phyloP scores from a whole-genome alignment of 2,797 vertebrate species.

The Poeciliopsis presidionis region DNA sequence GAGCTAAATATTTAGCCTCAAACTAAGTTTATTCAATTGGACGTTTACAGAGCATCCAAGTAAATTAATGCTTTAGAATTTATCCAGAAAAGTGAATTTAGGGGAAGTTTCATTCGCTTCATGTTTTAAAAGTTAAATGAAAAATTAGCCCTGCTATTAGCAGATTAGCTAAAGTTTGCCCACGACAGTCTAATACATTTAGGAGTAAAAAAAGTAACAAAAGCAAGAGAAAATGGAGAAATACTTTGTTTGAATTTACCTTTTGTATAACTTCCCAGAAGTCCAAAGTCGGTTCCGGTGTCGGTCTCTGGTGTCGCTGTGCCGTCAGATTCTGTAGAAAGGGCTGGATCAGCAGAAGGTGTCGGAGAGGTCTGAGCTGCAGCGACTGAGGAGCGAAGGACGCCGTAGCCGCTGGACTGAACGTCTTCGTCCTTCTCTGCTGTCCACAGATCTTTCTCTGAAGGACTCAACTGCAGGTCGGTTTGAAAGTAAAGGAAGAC shows the following conservation, averaged over 20 bases:
- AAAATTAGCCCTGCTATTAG: no score
- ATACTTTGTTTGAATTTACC: conserved; percentile 16
- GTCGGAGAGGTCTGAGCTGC: neutral
- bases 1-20: no score
- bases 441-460: conserved; percentile 52
- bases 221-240: neutral
- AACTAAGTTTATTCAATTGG: no score
- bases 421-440: conserved; percentile 53
- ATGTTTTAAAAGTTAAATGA: no score
- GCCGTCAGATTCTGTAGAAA: conserved; percentile 10
- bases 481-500: neutral
- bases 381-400: conserved; percentile 32
- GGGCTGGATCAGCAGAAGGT: conserved; percentile 1
- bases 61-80: no score
- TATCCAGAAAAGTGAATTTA: no score
- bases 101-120: no score
- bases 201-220: no score
- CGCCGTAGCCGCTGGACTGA: conserved; percentile 56
- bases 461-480: conserved; percentile 25
- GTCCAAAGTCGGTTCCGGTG: conserved; percentile 70
- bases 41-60: no score
- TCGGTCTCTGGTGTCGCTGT: conserved; percentile 55
- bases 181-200: no score
- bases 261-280: conserved; percentile 48
- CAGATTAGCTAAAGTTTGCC: no score